Conservation (phyloP, 2,797 vertebrate species). For the Pampus argenteus region DNA sequence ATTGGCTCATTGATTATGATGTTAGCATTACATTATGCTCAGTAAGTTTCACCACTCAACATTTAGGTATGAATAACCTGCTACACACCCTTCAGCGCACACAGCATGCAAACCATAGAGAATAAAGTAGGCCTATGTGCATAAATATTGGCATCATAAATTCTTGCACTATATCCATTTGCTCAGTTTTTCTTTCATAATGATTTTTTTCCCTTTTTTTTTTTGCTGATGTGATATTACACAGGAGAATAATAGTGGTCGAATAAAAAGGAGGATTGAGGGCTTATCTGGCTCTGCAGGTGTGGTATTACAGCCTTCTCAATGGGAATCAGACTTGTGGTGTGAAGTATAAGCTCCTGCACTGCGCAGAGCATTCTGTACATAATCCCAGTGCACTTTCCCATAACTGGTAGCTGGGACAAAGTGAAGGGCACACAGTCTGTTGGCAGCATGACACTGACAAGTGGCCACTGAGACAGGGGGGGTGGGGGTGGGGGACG, state of each 20-base stretch:
- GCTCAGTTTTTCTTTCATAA: slow-evolving; percentile 31
- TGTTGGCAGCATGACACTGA: slow-evolving; percentile 63
- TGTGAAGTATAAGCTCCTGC: slow-evolving; percentile 71
- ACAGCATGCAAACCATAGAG: slow-evolving; percentile 30
- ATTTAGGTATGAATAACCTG: slow-evolving; percentile 28
- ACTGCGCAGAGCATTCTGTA: slow-evolving; percentile 49
- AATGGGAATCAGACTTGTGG: slow-evolving; percentile 63
- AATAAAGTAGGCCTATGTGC: slow-evolving; percentile 20
- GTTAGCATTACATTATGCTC: slow-evolving; percentile 22
- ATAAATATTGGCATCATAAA: slow-evolving; percentile 53
- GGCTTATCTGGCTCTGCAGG: slow-evolving; percentile 74
- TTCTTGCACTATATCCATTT: slow-evolving; percentile 48
- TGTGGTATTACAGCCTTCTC: slow-evolving; percentile 71
- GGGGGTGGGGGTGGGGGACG: not conserved
- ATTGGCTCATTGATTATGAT: slow-evolving; percentile 64
- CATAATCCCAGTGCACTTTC: slow-evolving; percentile 71
- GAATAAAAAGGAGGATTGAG: slow-evolving; percentile 67
- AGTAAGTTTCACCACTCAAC: slow-evolving; percentile 40
- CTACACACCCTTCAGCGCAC: slow-evolving; percentile 22
- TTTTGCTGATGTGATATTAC: slow-evolving; percentile 52
- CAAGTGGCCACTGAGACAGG: slow-evolving; percentile 49
- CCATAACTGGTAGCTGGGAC: slow-evolving; percentile 67
- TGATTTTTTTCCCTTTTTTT: slow-evolving; percentile 27
- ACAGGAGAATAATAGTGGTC: slow-evolving; percentile 56
- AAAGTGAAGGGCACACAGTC: slow-evolving; percentile 67